Evolutionary conservation across 1,140 invertebrate species (phyloP).

Genomic region (Pararge aegeria): DNA sequence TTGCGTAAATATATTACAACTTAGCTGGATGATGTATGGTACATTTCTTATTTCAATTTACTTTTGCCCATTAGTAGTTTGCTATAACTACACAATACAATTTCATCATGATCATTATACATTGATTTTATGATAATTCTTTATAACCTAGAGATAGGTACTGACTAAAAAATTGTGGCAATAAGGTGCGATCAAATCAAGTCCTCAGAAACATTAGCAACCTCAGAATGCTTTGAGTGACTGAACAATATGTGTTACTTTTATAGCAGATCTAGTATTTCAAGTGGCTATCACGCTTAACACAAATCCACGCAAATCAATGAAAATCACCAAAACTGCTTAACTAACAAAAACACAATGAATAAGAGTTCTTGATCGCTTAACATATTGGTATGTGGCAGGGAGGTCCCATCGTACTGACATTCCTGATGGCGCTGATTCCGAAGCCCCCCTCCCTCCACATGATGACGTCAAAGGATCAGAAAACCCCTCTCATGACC

Average conservation of each 20-base stretch:
- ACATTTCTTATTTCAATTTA: too few species aligned
- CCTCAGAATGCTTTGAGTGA: background rate
- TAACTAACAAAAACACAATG: constrained; percentile 21
- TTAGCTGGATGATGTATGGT: too few species aligned
- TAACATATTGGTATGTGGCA: constrained; percentile 71
- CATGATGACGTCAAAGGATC: constrained; percentile 75
- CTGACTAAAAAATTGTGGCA: too few species aligned
- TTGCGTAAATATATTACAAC: too few species aligned
- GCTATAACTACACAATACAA: too few species aligned
- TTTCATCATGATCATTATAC: too few species aligned
- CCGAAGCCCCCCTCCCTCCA: constrained; percentile 70
- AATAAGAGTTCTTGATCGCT: constrained; percentile 65
- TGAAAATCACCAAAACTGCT: constrained; percentile 14
- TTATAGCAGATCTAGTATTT: background rate
- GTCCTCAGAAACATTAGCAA: too few species aligned
- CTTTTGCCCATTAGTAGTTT: too few species aligned
- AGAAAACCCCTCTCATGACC: constrained; percentile 81
- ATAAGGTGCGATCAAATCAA: too few species aligned
- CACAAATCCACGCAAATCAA: background rate
- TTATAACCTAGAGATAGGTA: too few species aligned
- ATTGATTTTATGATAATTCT: too few species aligned
- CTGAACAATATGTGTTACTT: background rate
- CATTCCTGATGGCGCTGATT: constrained; percentile 76
- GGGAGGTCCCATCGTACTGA: constrained; percentile 81
- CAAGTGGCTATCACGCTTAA: constrained; percentile 14